Percentiles rank a stretch among this genome's conserved stretches.
phyloP scores from a whole-genome alignment of 2,888 invertebrate species.

The Pollenia amentaria region DNA sequence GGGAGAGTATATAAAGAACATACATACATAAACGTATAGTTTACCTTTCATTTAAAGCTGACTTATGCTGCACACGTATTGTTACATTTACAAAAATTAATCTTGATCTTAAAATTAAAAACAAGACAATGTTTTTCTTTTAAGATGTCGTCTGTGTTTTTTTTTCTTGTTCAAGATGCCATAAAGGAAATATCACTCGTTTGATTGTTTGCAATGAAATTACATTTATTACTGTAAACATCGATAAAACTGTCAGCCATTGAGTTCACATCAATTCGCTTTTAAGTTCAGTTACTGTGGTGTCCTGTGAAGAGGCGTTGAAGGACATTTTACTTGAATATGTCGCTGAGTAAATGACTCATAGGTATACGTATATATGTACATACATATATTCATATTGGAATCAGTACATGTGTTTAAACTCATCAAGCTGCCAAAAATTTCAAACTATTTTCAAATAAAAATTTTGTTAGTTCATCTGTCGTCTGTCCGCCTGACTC shows the following conservation, averaged over 20 bases:
- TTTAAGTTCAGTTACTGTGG: slow-evolving; percentile 7
- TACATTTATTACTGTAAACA: slow-evolving; percentile 77
- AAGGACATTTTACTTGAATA: slow-evolving; percentile 54
- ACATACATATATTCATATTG: background rate
- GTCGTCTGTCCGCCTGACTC: slow-evolving; percentile 13
- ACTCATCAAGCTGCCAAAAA: slow-evolving; percentile 6
- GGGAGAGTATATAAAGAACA: slow-evolving; percentile 15
- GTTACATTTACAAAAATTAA: slow-evolving; percentile 60
- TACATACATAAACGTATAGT: slow-evolving; percentile 14
- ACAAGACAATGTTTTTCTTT: slow-evolving; percentile 24
- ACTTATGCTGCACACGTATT: slow-evolving; percentile 30
- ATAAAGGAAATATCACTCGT: slow-evolving; percentile 56
- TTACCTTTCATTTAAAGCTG: background rate
- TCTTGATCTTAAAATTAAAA: slow-evolving; percentile 63
- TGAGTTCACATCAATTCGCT: slow-evolving; percentile 14
- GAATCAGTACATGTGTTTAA: slow-evolving; percentile 7
- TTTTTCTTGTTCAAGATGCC: background rate
- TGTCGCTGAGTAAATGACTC: slow-evolving; percentile 42
- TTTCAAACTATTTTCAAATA: slow-evolving; percentile 42
- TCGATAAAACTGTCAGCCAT: slow-evolving; percentile 76
- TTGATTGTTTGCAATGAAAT: slow-evolving; percentile 73
- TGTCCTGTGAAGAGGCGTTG: slow-evolving; percentile 65
- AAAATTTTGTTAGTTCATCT: slow-evolving; percentile 12
- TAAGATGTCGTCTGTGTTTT: background rate
- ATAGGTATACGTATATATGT: background rate